Conservation (phyloP, 2,888 invertebrate species). For the Saturnia japonica region DNA sequence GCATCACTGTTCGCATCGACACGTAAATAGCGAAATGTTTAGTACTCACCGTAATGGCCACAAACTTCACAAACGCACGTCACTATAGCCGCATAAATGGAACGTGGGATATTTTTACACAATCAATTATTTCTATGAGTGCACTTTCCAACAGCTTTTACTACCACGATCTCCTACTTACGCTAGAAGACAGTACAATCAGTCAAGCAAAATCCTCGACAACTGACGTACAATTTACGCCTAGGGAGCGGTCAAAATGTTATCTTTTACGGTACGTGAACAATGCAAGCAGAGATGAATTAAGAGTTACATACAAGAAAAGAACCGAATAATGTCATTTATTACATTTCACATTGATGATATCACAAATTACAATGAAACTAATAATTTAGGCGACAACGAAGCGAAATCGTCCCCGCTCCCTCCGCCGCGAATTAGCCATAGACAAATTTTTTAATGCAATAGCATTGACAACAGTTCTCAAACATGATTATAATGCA, state of each 20-base stretch:
- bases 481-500: background rate
- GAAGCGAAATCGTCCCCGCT: slow-evolving; percentile 75
- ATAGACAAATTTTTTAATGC: slow-evolving; percentile 55
- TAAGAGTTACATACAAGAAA: slow-evolving; percentile 53
- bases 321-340: slow-evolving; percentile 62
- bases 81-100: slow-evolving; percentile 60
- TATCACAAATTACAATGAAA: slow-evolving; percentile 67
- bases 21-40: slow-evolving; percentile 64
- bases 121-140: slow-evolving; percentile 68
- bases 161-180: slow-evolving; percentile 72
- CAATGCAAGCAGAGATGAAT: slow-evolving; percentile 42
- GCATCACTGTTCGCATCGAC: slow-evolving; percentile 49
- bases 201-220: slow-evolving; percentile 76
- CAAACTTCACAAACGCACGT: slow-evolving; percentile 65
- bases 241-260: slow-evolving; percentile 78
- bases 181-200: slow-evolving; percentile 73
- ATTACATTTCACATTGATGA: slow-evolving; percentile 58
- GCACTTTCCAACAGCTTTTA: slow-evolving; percentile 81
- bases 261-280: slow-evolving; percentile 56
- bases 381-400: slow-evolving; percentile 73
- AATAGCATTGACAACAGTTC: slow-evolving; percentile 13
- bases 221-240: slow-evolving; percentile 73
- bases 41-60: slow-evolving; percentile 76
- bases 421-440: slow-evolving; percentile 72
- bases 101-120: slow-evolving; percentile 76